Base-by-base conservation (phyloP, 2,797 vertebrate species). In the Ficedula albicollis region DNA sequence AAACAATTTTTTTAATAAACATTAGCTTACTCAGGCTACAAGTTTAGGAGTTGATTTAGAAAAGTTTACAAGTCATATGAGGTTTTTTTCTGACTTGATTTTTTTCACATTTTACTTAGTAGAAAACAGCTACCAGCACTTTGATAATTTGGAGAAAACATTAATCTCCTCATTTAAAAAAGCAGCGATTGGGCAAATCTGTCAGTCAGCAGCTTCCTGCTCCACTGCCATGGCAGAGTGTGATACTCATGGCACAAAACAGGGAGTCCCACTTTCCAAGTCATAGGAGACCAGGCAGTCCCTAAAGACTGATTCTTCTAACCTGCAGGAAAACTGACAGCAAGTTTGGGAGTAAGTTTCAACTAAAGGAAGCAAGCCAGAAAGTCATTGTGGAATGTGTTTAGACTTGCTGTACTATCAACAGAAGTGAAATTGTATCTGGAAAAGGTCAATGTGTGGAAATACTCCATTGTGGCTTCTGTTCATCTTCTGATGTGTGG, bases 381-480 rank as follows among this genome's bases (percentile, higher is more conserved):
- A n/a, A 29, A 62, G 43, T 72, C 36, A 25, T 2, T 55, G 27
- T 48, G 63, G 44, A 89, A 26, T 58, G 49, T 14, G 32, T 56
- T 69, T 32, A 69, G 63, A 39, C 30, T 78, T 75, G 30, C 51
- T 78, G 26, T 69, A 14, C 51, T 23, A 32, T 51, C 38, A 49
- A 60, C 66, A 86, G 74, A 85, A 80, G 41, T 72, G 72, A 91
- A 92, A 89, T 54, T 69, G 60, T 88, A 54, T 87, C 85, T 95
- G 82, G 68, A 70, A 91, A 75, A 86, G 49, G 68, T 83, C 56
- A 48, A 7, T 25, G 30, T 4, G 2, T 82, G 67, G 70, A 89
- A 74, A 70, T 82, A 44, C 30, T 25, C 41, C 30, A 44, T 10
- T 54, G 39, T 70, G 48, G 39, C 64, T 75, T 74, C 52, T 51